Conservation (phyloP, 2,797 vertebrate genomes). For the Pterois miles region DNA sequence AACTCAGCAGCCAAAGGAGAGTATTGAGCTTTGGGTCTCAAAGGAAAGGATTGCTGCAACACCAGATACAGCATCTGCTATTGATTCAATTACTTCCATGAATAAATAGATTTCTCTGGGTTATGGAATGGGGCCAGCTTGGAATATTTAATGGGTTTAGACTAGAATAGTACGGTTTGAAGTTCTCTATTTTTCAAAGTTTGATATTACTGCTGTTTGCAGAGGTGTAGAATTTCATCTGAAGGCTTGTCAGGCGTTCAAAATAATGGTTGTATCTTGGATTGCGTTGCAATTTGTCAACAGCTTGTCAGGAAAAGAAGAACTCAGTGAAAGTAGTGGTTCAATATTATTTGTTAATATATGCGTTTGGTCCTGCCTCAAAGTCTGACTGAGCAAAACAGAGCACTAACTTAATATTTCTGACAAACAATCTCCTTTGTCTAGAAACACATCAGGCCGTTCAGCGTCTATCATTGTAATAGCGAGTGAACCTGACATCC, state of each 20-base stretch:
- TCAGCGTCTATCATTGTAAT: slow-evolving; percentile 35
- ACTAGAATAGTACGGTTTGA: slow-evolving; percentile 8
- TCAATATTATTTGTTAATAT: slow-evolving; percentile 10
- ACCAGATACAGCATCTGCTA: slow-evolving; percentile 58
- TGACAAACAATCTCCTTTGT: slow-evolving; percentile 39
- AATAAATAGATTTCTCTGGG: slow-evolving; percentile 59
- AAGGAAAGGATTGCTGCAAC: slow-evolving; percentile 52
- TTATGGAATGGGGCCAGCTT: slow-evolving; percentile 28
- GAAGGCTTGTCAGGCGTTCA: slow-evolving; percentile 17
- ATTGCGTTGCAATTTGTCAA: slow-evolving; percentile 6
- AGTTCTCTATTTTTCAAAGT: slow-evolving; percentile 1
- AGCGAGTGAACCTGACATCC: slow-evolving; percentile 35
- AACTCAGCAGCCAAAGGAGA: slow-evolving; percentile 52
- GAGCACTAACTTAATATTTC: slow-evolving; percentile 28
- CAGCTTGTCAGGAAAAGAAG: slow-evolving; percentile 8
- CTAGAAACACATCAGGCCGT: slow-evolving; percentile 37
- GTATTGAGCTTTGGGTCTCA: slow-evolving; percentile 57
- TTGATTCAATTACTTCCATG: slow-evolving; percentile 64
- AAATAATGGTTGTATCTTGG: slow-evolving; percentile 14
- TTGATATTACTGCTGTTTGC: slow-evolving; percentile 4
- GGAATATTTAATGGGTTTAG: slow-evolving; percentile 30
- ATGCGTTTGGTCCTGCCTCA: neutral
- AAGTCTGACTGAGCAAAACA: slow-evolving; percentile 1
- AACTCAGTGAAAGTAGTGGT: neutral
- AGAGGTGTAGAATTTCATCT: slow-evolving; percentile 13